Evolutionary conservation across 2,888 invertebrate species (phyloP).

Genomic region (Ceratothoa steindachneri): DNA sequence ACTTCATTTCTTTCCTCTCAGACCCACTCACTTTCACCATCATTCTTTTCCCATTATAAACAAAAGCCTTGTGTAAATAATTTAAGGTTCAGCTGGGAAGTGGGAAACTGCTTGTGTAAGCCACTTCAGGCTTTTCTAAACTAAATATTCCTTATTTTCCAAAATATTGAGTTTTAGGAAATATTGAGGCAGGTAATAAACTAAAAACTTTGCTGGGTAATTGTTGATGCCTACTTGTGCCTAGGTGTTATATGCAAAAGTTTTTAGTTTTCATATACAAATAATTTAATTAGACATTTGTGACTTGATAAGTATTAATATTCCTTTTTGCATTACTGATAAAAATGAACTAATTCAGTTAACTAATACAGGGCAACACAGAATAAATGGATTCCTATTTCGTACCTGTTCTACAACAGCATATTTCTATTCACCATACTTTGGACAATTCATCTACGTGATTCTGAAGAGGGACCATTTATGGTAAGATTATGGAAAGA

Average conservation of each 20-base stretch:
- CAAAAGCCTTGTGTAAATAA: no score
- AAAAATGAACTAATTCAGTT: neutral
- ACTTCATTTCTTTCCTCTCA: no score
- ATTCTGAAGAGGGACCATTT: conserved; percentile 48
- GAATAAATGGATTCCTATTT: conserved; percentile 12
- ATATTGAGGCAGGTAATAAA: no score
- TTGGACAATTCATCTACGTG: conserved; percentile 46
- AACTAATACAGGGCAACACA: conserved; percentile 20
- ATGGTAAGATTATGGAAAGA: conserved; percentile 47
- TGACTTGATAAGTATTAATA: neutral
- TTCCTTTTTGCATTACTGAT: neutral
- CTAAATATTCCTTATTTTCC: no score
- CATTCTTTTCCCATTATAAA: no score
- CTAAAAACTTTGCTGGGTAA: no score
- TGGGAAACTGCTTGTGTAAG: no score
- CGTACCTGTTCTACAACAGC: conserved; percentile 45
- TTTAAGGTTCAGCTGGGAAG: no score
- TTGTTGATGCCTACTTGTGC: no score
- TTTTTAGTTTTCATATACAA: neutral
- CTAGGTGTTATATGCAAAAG: neutral
- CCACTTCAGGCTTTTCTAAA: no score
- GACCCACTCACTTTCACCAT: no score
- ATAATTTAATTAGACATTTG: neutral
- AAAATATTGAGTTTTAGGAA: no score
- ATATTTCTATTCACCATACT: conserved; percentile 46